Evolutionary conservation across 23 tunicate species (phyloP), one percentile per base, ranked within the genome.

Genomic region (Halocynthia roretzi): DNA sequence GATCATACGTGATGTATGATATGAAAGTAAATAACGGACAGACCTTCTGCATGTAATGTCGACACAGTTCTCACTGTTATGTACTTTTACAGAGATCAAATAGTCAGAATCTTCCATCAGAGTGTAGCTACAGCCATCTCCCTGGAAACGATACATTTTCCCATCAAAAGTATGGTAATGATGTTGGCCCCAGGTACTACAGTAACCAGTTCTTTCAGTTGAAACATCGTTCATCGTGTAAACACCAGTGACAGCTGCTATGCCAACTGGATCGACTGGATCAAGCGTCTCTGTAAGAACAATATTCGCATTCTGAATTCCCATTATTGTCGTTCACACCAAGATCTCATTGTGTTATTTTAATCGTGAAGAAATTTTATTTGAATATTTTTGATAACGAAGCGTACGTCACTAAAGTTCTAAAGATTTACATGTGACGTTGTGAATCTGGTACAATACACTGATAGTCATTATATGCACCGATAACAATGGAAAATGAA

Each of bases 81-180:
- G 87, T 50, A 86, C 56, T 23, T 72, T 84, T 51, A 92, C 98
- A 8, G 92, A 70, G 52, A 92, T 82, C 70, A 92, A 82, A 67
- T 86, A 92, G 44, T 92, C 92, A 9, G 80, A 78, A 60, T 92
- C 98, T 58, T 92, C 87, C 23, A 69, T 82, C 15, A 92, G 56
- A 56, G 93, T 76, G 81, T 92, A 92, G 8, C 84, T 74, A 83
- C 98, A 92, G 44, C 44, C 44, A 57, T 86, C 92, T 48, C 98
- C 98, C 75, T 86, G 91, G 82, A 92, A 86, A 52, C 98, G 71
- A 80, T 81, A 92, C 61, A 92, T 77, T 68, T 86, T 82, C 8
- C 98, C 98, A 53, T 92, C 98, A 62, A 92, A 92, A n/a, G 92
- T 92, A n/a, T 92, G 91, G 53, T 92, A 92, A 75, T 92, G 98